Evolutionary conservation across 2,113 vertebrate species (phyloP), one percentile per base, ranked within the genome.

Genomic region (Dolichallabes microphthalmus): DNA sequence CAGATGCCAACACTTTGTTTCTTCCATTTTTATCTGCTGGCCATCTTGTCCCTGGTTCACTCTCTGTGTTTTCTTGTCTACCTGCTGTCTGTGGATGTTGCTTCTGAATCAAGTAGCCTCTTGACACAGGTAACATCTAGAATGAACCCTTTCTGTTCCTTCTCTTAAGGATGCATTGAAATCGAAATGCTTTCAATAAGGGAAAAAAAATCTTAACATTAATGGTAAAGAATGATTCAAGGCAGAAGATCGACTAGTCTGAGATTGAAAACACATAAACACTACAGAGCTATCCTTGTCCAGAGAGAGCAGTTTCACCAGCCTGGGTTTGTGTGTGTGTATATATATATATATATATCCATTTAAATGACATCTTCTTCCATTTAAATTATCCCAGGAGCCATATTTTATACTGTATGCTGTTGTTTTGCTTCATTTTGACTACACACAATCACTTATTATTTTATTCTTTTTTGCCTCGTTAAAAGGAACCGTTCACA

Each of bases 1-100:
- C 88, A 89, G 80, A 88, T 88, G 85, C 83, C 75, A 85, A 57
- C 80, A 80, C 80, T 86, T 85, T 89, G 86, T 86, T 86, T 88
- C 69, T 82, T 84, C 61, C 82, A 73, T 73, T 82, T 71, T 82
- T 88, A 81, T 88, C 84, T 66, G 57, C 73, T 82, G 19, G 64
- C 73, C 83, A 73, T 86, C 78, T 73, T 30, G 25, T 80, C 60
- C 58, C 68, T 78, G 52, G 61, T 74, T 78, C 82, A 68, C 60
- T 83, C 77, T 53, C 78, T 80, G 39, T 80, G 74, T 82, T 17
- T 50, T 73, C 61, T 77, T 78, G 66, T 55, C 64, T 82, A 82
- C 85, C 80, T 88, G 73, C 87, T 86, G 74, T 64, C 58, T 82
- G 17, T 30, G 60, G 53, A 84, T 83, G 61, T 73, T 82, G 71